These are phyloP conservation scores for Protophormia terraenovae DNA, from an alignment of 2,888 invertebrate genomes.

Conservation along the genomic window DNA sequence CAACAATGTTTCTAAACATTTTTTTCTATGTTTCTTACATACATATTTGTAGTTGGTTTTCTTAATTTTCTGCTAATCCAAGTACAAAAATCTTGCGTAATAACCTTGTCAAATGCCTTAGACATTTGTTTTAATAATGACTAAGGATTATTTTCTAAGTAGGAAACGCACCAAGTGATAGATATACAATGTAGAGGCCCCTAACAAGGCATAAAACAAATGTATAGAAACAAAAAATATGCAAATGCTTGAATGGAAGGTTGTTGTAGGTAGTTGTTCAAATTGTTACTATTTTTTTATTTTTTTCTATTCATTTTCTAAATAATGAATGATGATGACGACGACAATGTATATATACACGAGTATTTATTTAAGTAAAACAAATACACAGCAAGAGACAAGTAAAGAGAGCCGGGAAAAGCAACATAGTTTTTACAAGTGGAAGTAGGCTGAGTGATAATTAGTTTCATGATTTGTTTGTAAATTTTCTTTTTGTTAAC, in stretches of 20 bases:
- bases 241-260: conserved; percentile 57
- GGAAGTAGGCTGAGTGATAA: conserved; percentile 64
- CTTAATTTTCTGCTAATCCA: not conserved
- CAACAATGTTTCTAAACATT: too few species aligned
- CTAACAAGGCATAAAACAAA: not conserved
- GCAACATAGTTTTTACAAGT: conserved; percentile 42
- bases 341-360: not conserved
- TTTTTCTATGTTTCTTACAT: too few species aligned
- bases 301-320: not conserved
- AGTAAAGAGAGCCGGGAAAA: not conserved
- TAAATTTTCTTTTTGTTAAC: conserved; percentile 50
- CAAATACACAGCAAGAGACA: conserved; percentile 1
- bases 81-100: conserved; percentile 35
- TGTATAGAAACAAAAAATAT: not conserved
- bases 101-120: conserved; percentile 61
- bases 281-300: conserved; percentile 37
- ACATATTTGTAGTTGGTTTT: not conserved
- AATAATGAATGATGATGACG: conserved; percentile 21
- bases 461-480: conserved; percentile 67
- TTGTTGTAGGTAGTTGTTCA: conserved; percentile 48
- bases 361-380: not conserved
- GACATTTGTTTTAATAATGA: conserved; percentile 57
- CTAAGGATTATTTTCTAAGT: conserved; percentile 58
- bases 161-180: conserved; percentile 30
- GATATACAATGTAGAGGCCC: not conserved